Conservation (phyloP, 2,113 vertebrate species). For the Sciurus niger region DNA sequence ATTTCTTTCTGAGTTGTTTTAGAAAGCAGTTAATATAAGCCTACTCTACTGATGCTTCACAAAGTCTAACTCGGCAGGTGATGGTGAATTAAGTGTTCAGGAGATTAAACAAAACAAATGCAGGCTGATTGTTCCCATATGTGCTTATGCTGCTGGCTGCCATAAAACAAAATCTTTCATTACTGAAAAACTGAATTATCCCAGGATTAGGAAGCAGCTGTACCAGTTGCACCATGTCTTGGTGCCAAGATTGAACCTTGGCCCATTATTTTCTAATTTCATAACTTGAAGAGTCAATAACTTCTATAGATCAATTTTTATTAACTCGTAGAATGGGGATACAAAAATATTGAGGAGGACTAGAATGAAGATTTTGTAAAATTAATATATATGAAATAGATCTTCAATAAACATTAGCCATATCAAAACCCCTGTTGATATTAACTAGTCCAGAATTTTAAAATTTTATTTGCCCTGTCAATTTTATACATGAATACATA, state of each 20-base stretch:
- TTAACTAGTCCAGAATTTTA: not conserved
- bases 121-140: constrained; percentile 48
- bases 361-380: not conserved
- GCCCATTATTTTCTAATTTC: not conserved
- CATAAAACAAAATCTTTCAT: constrained; percentile 53
- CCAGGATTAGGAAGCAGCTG: constrained; percentile 47
- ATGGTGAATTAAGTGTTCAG: constrained; percentile 55
- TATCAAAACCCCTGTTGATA: not conserved
- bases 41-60: not conserved
- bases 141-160: constrained; percentile 15
- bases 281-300: not conserved
- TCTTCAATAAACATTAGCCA: not conserved
- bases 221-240: not conserved
- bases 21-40: not conserved
- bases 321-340: not conserved
- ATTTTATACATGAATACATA: not conserved
- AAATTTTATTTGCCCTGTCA: not conserved
- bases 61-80: constrained; percentile 29
- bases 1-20: not conserved
- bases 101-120: constrained; percentile 69
- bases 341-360: not conserved
- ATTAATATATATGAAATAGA: not conserved
- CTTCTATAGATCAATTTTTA: not conserved
- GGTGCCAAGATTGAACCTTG: not conserved
- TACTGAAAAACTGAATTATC: constrained; percentile 53